Percentiles rank a stretch among this genome's conserved stretches.
Conservation (phyloP, 2,888 invertebrate species). For the Tenodera sinensis region DNA sequence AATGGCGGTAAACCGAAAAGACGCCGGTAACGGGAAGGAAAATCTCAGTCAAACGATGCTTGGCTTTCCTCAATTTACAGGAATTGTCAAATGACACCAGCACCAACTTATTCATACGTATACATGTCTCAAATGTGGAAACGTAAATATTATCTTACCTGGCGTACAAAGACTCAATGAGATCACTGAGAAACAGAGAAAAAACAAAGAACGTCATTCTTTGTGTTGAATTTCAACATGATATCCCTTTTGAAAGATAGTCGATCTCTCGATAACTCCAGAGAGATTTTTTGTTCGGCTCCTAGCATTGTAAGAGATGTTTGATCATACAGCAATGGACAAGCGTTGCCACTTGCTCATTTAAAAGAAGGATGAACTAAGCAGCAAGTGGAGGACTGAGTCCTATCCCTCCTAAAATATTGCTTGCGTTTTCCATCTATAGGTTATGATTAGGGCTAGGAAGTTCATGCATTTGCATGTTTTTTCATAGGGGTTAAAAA, state of each 20-base stretch:
- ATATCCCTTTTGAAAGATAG: background rate
- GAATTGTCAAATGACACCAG: background rate
- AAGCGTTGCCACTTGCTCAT: no score
- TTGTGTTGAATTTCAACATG: background rate
- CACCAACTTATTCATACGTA: background rate
- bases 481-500: no score
- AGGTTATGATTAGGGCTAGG: no score
- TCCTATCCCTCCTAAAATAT: no score
- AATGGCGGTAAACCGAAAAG: conserved; percentile 10
- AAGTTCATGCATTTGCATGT: no score
- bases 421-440: no score
- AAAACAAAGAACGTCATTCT: background rate
- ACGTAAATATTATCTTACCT: background rate
- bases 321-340: no score
- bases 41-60: background rate
- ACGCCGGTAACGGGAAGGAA: background rate
- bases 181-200: background rate
- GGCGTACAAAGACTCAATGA: background rate
- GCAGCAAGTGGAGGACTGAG: no score
- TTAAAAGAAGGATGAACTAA: no score
- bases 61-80: background rate
- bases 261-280: background rate
- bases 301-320: no score
- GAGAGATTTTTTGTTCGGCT: background rate
- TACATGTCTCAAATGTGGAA: background rate